phyloP scores from a whole-genome alignment of 2,888 invertebrate genomes.

The Protonemura montana region DNA sequence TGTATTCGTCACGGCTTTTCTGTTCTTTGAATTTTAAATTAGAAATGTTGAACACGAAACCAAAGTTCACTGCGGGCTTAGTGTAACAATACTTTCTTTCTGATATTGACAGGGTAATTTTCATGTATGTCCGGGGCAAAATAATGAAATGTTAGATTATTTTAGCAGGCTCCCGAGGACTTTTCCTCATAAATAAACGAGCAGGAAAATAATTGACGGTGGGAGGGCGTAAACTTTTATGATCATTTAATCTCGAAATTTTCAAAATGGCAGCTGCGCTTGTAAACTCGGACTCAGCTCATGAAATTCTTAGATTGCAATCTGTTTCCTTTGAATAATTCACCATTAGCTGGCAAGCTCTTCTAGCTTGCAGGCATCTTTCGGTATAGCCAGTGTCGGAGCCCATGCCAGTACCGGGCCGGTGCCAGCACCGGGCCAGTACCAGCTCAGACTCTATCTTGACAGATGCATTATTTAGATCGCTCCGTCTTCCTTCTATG shows the following conservation, averaged over 20 bases:
- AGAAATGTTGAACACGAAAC: neutral
- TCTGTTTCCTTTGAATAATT: conserved; percentile 32
- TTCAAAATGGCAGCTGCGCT: conserved; percentile 28
- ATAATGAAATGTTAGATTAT: neutral
- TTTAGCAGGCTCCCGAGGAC: neutral
- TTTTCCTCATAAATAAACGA: neutral
- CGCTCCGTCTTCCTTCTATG: neutral
- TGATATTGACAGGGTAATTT: neutral
- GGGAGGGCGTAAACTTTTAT: conserved; percentile 12
- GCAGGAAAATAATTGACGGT: neutral
- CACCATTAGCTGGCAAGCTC: conserved; percentile 21
- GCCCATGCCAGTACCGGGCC: too few species aligned
- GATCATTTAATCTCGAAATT: conserved; percentile 24
- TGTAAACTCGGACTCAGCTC: conserved; percentile 28
- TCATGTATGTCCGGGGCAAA: neutral
- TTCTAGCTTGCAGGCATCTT: conserved; percentile 1
- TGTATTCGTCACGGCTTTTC: neutral
- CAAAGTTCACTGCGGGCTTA: neutral
- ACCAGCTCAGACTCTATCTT: conserved; percentile 19
- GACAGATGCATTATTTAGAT: conserved; percentile 31
- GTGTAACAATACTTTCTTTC: neutral
- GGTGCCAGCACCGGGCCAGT: too few species aligned
- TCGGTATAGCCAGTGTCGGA: neutral
- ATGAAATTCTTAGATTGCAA: conserved; percentile 41
- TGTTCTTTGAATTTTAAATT: neutral